These are phyloP conservation scores for Ooceraea biroi DNA, from an alignment of 1,140 invertebrate species.

Conservation along the genomic window DNA sequence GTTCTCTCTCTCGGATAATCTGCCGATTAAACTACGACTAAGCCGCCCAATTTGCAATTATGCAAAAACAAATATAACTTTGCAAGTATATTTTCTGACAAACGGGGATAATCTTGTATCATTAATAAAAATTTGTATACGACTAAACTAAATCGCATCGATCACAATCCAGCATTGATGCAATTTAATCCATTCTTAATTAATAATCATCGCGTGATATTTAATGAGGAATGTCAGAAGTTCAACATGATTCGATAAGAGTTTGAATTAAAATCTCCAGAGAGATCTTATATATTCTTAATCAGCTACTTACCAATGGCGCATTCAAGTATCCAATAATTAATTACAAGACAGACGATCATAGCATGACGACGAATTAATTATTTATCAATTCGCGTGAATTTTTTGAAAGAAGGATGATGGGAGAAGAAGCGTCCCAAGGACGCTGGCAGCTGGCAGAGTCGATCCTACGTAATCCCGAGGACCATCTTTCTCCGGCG, in stretches of 20 bases:
- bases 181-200: neutral
- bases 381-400: constrained; percentile 29
- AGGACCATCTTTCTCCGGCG: constrained; percentile 23
- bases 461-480: constrained; percentile 39
- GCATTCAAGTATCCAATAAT: neutral
- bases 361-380: neutral
- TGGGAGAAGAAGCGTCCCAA: constrained; percentile 9
- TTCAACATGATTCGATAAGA: constrained; percentile 6
- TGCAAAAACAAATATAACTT: neutral
- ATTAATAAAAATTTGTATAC: neutral
- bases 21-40: neutral
- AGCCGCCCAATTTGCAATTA: neutral
- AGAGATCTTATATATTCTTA: neutral
- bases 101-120: neutral
- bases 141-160: neutral
- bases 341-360: constrained; percentile 1
- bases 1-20: neutral
- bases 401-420: neutral
- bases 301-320: neutral
- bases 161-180: neutral
- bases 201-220: constrained; percentile 18
- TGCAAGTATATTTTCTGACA: neutral
- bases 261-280: constrained; percentile 3
- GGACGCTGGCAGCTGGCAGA: constrained; percentile 11
- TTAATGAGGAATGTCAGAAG: neutral